Base-by-base conservation (phyloP, 1,140 invertebrate species). In the Ceratosolen solmsi region DNA sequence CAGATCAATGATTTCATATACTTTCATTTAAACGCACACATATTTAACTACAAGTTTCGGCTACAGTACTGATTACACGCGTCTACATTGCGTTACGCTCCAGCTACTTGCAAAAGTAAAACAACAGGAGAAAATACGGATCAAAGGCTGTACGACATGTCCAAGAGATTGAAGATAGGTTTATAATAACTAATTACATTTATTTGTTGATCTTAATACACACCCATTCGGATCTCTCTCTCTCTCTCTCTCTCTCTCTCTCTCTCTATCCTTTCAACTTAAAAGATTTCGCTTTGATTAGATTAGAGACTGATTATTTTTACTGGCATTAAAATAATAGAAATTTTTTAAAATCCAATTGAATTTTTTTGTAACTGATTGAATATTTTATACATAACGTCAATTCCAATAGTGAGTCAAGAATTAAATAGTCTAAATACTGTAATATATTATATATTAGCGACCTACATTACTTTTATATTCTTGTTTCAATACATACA, bases 51-150 rank as follows among this genome's bases (percentile, higher is more conserved):
- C n/a, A n/a, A 27, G 36, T 77, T 77, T 65, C 25, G 75, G 65
- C 38, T 60, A 15, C 27, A 36, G 30, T 25, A 25, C 38, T 17
- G 60, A 65, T 65, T 77, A 30, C 36, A 36, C 36, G 56, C 54
- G 51, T 33, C 0, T 56, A 33, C 15, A 30, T 56, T 11, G 36
- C 82, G 82, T 83, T 80, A 84, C 83, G 83, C 83, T 84, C 83
- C 73, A 81, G 51, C 83, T 84, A 60, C 79, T 49, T 46, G 13
- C 27, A 17, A 38, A 22, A 73, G 38, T 41, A 78, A 77, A 77
- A 78, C 25, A 38, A 60, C 68, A 25, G 33, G 2, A 33, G 33
- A 33, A 79, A 71, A 79, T 71, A 51, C 41, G 49, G 63, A 49
- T 51, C 51, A 30, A 60, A 46, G 54, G 27, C 72, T 22, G 72